Evolutionary conservation across 2,888 invertebrate species (phyloP).

Genomic region (Leucozona laternaria): DNA sequence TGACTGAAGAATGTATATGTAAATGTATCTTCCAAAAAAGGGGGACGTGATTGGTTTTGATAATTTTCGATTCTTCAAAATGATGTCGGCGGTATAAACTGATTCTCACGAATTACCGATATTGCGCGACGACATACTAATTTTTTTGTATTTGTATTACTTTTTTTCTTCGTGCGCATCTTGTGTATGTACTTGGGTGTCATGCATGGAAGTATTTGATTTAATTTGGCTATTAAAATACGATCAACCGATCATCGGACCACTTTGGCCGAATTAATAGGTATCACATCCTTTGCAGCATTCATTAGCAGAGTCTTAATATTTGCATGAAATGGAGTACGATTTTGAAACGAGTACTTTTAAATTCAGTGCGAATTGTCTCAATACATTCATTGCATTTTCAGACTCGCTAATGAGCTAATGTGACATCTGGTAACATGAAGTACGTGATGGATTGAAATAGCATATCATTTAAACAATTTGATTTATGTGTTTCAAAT

Average conservation of each 20-base stretch:
- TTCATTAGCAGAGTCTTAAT: slow-evolving; percentile 1
- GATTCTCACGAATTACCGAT: slow-evolving; percentile 72
- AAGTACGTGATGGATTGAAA: slow-evolving; percentile 63
- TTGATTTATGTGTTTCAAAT: slow-evolving; percentile 57
- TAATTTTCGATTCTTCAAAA: slow-evolving; percentile 39
- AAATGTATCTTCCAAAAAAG: slow-evolving; percentile 43
- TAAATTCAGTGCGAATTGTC: slow-evolving; percentile 53
- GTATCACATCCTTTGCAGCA: slow-evolving; percentile 66
- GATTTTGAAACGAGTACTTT: slow-evolving; percentile 41
- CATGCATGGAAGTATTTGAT: slow-evolving; percentile 36
- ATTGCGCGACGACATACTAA: slow-evolving; percentile 20
- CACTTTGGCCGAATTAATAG: slow-evolving; percentile 58
- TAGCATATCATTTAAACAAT: slow-evolving; percentile 53
- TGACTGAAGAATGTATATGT: slow-evolving; percentile 64
- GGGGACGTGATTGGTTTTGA: slow-evolving; percentile 66
- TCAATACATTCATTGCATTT: slow-evolving; percentile 68
- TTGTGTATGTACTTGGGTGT: slow-evolving; percentile 13
- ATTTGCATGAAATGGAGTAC: slow-evolving; percentile 60
- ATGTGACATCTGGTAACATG: slow-evolving; percentile 72
- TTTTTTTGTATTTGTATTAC: not conserved
- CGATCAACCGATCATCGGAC: slow-evolving; percentile 67
- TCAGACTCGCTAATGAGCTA: slow-evolving; percentile 60
- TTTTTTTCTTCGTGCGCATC: slow-evolving; percentile 22
- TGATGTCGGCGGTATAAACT: slow-evolving; percentile 36
- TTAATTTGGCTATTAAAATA: slow-evolving; percentile 74